These are phyloP conservation scores for Malurus alboscapulatus DNA, from an alignment of 2,113 vertebrate genomes.

Conservation along the genomic window DNA sequence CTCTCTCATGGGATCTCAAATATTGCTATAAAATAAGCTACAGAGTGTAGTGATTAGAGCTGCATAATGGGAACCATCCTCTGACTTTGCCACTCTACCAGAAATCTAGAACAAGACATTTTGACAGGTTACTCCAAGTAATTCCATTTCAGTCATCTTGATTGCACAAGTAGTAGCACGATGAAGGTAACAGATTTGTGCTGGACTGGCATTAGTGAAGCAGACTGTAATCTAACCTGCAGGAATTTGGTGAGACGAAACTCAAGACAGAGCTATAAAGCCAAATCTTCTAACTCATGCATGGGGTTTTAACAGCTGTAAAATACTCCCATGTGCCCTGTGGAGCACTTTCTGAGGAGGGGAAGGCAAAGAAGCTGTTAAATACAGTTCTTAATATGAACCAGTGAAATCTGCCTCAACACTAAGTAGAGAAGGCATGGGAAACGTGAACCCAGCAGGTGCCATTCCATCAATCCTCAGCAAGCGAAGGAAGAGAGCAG, in stretches of 20 bases:
- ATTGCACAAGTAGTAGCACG: background rate
- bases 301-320: background rate
- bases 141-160: background rate
- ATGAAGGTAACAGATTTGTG: background rate
- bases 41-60: background rate
- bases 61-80: background rate
- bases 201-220: background rate
- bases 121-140: background rate
- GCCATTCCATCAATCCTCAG: background rate
- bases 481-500: background rate
- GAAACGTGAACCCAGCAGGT: background rate
- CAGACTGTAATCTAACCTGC: background rate
- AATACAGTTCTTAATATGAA: background rate
- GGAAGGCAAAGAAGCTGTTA: background rate
- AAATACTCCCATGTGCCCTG: background rate
- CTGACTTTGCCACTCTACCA: background rate
- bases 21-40: background rate
- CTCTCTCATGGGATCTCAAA: accelerated
- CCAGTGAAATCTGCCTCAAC: background rate
- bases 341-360: background rate
- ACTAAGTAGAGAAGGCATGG: background rate
- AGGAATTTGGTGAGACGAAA: conserved; percentile 2
- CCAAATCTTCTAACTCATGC: background rate
- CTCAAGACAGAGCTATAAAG: background rate
- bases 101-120: background rate